These are phyloP conservation scores for Ptychochromis oligacanthus DNA, from an alignment of 2,113 vertebrate species.

Conservation along the genomic window DNA sequence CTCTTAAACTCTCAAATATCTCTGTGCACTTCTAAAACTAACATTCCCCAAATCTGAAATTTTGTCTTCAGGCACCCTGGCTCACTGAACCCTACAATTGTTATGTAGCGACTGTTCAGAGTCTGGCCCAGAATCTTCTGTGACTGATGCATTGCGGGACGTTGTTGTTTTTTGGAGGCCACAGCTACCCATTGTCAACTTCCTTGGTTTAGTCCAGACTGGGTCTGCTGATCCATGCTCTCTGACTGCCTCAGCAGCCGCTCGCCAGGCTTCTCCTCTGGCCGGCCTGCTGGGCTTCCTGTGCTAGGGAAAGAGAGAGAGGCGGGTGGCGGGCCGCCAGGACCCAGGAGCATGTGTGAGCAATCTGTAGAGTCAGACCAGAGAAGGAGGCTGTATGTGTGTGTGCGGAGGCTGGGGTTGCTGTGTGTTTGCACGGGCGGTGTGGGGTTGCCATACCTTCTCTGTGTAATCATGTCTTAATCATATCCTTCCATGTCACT, in stretches of 20 bases:
- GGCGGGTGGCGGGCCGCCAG: conserved; percentile 59
- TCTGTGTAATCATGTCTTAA: conserved; percentile 54
- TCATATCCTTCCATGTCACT: conserved; percentile 45
- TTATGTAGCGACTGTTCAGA: conserved; percentile 22
- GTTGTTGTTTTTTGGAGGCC: conserved; percentile 32
- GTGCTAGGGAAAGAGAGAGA: conserved; percentile 37
- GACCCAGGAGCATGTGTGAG: conserved; percentile 67
- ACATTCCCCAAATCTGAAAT: conserved; percentile 40
- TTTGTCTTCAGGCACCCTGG: neutral
- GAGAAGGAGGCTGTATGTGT: neutral
- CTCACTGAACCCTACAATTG: conserved; percentile 17
- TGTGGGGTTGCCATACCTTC: conserved; percentile 45
- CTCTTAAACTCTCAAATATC: conserved; percentile 30
- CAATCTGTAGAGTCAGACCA: conserved; percentile 60
- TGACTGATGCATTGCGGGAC: neutral
- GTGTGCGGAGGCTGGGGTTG: conserved; percentile 7
- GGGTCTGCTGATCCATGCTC: conserved; percentile 29
- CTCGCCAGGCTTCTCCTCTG: conserved; percentile 11
- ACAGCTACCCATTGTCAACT: conserved; percentile 34
- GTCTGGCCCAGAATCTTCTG: neutral
- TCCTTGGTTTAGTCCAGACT: conserved; percentile 27
- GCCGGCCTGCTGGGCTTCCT: conserved; percentile 62
- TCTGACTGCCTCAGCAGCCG: conserved; percentile 35
- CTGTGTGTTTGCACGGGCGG: conserved; percentile 16
- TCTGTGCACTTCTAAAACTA: conserved; percentile 26